phyloP scores from a whole-genome alignment of 2,113 vertebrate species.

The Embiotoca jacksoni region DNA sequence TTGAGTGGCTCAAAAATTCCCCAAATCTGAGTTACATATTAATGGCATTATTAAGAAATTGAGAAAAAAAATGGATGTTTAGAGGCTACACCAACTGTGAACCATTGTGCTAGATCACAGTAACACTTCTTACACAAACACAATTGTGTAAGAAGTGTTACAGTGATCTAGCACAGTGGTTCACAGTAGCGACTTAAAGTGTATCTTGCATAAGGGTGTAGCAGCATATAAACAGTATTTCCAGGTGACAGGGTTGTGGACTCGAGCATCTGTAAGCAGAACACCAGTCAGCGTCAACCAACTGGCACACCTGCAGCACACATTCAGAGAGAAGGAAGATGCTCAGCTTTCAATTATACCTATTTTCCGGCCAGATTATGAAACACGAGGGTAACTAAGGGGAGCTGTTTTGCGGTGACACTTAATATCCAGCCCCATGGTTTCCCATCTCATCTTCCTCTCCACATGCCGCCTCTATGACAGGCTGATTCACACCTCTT shows the following conservation, averaged over 20 bases:
- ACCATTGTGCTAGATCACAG: too few species aligned
- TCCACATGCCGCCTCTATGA: constrained; percentile 52
- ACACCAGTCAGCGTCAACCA: not conserved
- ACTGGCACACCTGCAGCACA: constrained; percentile 6
- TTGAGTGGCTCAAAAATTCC: too few species aligned
- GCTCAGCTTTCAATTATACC: constrained; percentile 8
- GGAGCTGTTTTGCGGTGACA: constrained; percentile 38
- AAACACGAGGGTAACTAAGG: constrained; percentile 21
- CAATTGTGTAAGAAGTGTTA: too few species aligned
- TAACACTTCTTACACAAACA: not conserved
- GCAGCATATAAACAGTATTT: not conserved
- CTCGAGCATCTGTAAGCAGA: not conserved
- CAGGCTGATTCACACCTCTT: constrained; percentile 66
- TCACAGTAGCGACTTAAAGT: not conserved
- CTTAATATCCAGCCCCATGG: constrained; percentile 58
- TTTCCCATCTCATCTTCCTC: constrained; percentile 61
- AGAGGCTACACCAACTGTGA: too few species aligned
- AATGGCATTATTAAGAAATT: too few species aligned
- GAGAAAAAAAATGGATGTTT: too few species aligned
- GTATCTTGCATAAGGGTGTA: not conserved
- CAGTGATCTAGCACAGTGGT: too few species aligned
- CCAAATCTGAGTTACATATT: too few species aligned
- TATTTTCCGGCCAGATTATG: constrained; percentile 21
- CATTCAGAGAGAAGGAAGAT: constrained; percentile 10
- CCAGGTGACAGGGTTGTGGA: not conserved